Evolutionary conservation across 2,888 invertebrate species (phyloP), one percentile per base, ranked within the genome.

Genomic region (Neria commutata): DNA sequence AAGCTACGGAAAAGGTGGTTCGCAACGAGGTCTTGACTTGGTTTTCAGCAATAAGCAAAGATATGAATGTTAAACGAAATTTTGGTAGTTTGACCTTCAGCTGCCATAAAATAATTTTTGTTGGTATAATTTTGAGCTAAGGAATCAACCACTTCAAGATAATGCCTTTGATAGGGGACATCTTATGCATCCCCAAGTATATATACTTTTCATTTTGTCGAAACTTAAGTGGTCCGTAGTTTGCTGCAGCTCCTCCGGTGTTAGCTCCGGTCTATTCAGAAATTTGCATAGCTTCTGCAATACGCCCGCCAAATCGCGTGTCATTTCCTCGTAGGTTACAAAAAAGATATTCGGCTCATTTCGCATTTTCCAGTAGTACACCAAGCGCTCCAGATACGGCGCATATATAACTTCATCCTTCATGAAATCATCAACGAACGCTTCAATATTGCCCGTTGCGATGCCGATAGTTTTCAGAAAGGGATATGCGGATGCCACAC

Each of bases 401-500:
- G 64, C 34, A n/a, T 53, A 64, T 29, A 54, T 46, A 4, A 50
- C 24, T n/a, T 66, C 57, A 47, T 68, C 62, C 0, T 26, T 42
- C 4, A 67, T 14, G 25, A 59, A 67, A 0, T 84, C 85, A 66
- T 84, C 82, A 64, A 68, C n/a, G 25, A 58, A 67, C 0, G 84
- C 85, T 66, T 84, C 82, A 64, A 89, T 88, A 69, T 87, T 86
- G 1, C 55, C 61, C 21, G 87, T 85, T 8, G 74, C 72, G 63
- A 86, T 87, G 67, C 87, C 87, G 0, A 87, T 86, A 47, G 84
- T 83, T 61, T 87, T 85, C 0, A 87, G 76, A 61, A 87, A 84
- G 76, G 91, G 88, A 71, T 88, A 94, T 75, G 86, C 91, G 0
- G 93, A 94, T 0, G 92, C 89, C 0, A 86, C 87, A 0, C 91